Base-by-base conservation (phyloP, 2,888 invertebrate genomes). In the Dryadula phaetusa region DNA sequence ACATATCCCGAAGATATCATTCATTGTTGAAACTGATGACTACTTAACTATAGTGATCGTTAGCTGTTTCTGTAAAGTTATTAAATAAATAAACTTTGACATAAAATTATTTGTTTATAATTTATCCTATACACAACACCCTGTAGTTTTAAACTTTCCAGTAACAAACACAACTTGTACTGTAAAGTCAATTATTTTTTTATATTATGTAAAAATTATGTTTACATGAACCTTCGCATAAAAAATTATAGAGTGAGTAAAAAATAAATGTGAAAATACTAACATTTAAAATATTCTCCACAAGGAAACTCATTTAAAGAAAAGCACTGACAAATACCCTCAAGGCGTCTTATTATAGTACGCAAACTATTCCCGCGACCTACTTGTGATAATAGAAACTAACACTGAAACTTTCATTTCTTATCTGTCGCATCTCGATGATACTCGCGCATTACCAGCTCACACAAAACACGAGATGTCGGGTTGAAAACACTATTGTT, bases 51-150 rank as follows among this genome's bases (percentile, higher is more conserved):
- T 68, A 67, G 61, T 58, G 40, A 79, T 80, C 79, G 81, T 83
- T 88, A 91, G 88, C 76, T 85, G 86, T 88, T 88, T 81, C 84
- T 85, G 85, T 88, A 85, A 84, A 82, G 79, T 84, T 85, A 82
- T 75, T 67, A 79, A 87, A 86, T 90, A 90, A 90, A 90, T 76
- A 75, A 84, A 79, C 77, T 83, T 86, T 84, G 77, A 70, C 81
- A 81, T 76, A 77, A 61, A 37, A 64, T n/a, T 63, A 25, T 37
- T 32, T 8, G 66, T 60, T 72, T 49, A 49, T 58, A 40, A 42
- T 65, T 65, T 60, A 64, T 42, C 40, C 37, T 4, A 10, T 56
- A 22, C 10, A 32, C 0, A 5, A 32, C 0, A 5, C 5, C 28
- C n/a, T 28, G 7, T 49, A 49, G 16, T 22, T 22, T 12, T 5